Evolutionary conservation across 1,140 invertebrate species (phyloP).

Genomic region (Rhyzopertha dominica): DNA sequence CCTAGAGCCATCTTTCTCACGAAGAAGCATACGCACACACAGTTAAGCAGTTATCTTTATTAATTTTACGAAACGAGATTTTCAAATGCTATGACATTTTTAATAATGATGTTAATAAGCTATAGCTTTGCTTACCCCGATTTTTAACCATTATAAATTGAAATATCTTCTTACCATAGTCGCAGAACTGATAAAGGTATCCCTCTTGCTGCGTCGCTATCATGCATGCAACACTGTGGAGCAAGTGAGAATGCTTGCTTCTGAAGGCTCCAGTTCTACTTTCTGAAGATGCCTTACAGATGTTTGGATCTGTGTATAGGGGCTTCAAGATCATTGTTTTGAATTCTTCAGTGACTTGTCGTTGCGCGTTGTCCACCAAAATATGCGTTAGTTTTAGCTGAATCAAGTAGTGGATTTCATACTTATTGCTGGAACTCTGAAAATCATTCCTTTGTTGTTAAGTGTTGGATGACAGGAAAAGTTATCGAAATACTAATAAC

Average conservation of each 20-base stretch:
- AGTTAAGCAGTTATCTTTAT: too few relatives aligned
- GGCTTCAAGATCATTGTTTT: slow-evolving; percentile 41
- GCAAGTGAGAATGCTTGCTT: slow-evolving; percentile 27
- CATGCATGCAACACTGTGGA: slow-evolving; percentile 43
- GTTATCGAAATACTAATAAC: too few relatives aligned
- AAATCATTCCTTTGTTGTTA: too few relatives aligned
- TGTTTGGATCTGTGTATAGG: slow-evolving; percentile 38
- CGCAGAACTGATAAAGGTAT: slow-evolving; percentile 53
- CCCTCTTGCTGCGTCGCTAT: slow-evolving; percentile 54
- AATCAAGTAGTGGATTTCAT: slow-evolving; percentile 41
- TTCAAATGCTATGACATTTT: too few relatives aligned
- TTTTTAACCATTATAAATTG: too few relatives aligned
- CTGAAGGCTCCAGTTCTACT: slow-evolving; percentile 19
- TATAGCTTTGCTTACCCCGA: too few relatives aligned
- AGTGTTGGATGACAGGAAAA: too few relatives aligned
- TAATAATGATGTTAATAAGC: too few relatives aligned
- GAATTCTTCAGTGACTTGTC: slow-evolving; percentile 42
- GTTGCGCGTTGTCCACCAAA: slow-evolving; percentile 35
- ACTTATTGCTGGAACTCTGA: slow-evolving; percentile 26
- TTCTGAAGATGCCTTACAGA: slow-evolving; percentile 14
- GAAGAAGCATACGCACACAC: too few relatives aligned
- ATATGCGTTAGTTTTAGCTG: slow-evolving; percentile 44
- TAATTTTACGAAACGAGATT: too few relatives aligned
- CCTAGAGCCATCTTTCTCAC: too few relatives aligned
- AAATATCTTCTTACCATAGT: slow-evolving; percentile 32